Evolutionary conservation across 2,888 invertebrate genomes (phyloP), one percentile per base, ranked within the genome.

Genomic region (Helobdella robusta): DNA sequence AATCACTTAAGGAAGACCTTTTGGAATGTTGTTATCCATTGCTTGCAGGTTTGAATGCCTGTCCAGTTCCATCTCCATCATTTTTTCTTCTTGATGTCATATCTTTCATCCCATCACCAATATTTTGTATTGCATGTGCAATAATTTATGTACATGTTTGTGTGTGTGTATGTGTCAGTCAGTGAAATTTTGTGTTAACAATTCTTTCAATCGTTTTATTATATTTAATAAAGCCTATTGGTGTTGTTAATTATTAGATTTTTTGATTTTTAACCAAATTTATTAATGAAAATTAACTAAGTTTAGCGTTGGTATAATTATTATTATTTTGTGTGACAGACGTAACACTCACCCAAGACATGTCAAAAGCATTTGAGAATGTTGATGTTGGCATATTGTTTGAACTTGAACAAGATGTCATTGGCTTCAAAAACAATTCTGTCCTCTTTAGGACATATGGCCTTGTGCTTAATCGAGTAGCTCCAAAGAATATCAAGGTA

Each of bases 351-450:
- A 62, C 62, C 8, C 8, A 6, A 2, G 50, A 62, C 35, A 46
- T 62, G 44, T 34, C 18, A n/a, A 23, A 50, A 4, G 62, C 62
- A n/a, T 62, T 62, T 35, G n/a, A 50, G 15, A 28, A 48, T n/a
- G 50, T 62, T 30, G 62, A 62, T 30, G 62, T 62, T 20, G 62
- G 50, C 2, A 32, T 62, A 20, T 48, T 62, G 50, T 48, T 44
- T 32, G 62, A 62, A 50, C 62, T 62, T 2, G 62, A 62, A 20
- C n/a, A 23, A 18, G 44, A 62, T 20, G 62, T 62, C 48, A 62
- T 62, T 15, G 62, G 62, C 25, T 62, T 62, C 46, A 44, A 30
- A 32, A 62, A 36, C 32, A 62, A 62, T 28, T n/a, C 62, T 11
- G 62, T 62, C 2, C 50, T 62, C 32, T 62, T 62, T 28, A 8